Evolutionary conservation across 2,888 invertebrate genomes (phyloP).

Genomic region (Leucania comma): DNA sequence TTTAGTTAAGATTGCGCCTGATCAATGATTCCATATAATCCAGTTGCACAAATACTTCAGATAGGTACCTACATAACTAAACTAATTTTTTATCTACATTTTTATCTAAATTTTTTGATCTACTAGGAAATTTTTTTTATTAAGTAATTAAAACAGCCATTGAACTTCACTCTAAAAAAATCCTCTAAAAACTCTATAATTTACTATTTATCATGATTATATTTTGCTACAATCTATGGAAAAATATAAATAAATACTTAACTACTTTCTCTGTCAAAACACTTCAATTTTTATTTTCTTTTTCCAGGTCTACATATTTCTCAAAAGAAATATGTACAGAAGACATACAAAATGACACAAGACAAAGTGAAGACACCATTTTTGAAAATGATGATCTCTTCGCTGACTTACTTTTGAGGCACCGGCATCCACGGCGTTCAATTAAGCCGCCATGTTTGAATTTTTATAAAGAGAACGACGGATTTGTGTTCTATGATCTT

Average conservation of each 20-base stretch:
- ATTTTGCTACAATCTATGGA: background rate
- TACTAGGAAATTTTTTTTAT: too few relatives aligned
- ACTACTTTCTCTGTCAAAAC: too few relatives aligned
- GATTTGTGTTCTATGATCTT: conserved; percentile 58
- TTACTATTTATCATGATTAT: too few relatives aligned
- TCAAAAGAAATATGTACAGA: conserved; percentile 41
- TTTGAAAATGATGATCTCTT: conserved; percentile 50
- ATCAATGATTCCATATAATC: too few relatives aligned
- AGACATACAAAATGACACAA: conserved; percentile 7
- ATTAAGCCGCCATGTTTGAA: conserved; percentile 27
- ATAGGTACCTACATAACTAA: too few relatives aligned
- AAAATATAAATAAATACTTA: background rate
- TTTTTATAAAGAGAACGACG: conserved; percentile 53
- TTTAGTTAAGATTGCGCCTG: too few relatives aligned
- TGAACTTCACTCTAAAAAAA: too few relatives aligned
- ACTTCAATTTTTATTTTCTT: background rate
- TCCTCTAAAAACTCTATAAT: too few relatives aligned
- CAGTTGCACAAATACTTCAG: too few relatives aligned
- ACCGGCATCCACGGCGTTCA: conserved; percentile 14
- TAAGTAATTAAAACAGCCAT: too few relatives aligned
- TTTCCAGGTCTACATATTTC: conserved; percentile 41
- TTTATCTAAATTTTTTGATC: too few relatives aligned
- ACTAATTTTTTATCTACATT: too few relatives aligned
- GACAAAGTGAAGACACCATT: conserved; percentile 15
- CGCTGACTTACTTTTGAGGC: conserved; percentile 44